Evolutionary conservation across 2,888 invertebrate genomes (phyloP), one percentile per base, ranked within the genome.

Genomic region (Ophonus ardosiacus): DNA sequence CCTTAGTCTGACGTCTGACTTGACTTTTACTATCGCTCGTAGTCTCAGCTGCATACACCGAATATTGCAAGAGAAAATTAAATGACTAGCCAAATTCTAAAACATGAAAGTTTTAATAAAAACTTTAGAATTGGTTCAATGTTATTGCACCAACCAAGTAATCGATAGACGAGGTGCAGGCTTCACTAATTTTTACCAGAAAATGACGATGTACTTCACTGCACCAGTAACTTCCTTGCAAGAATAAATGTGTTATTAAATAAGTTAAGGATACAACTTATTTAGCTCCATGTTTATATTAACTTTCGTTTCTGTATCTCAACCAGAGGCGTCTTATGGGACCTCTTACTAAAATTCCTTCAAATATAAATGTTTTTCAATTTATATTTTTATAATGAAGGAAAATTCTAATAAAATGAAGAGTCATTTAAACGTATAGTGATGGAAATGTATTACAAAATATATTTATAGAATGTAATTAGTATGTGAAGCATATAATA

Each of bases 21-120:
- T n/a, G 43, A 63, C 63, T 63, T 63, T 63, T 63, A 63, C 63
- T 63, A 21, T 63, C 63, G 13, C 21, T 63, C 63, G 21, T 7
- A 61, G 8, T 5, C 43, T 51, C 43, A 63, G 8, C 24, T 63
- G 63, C 63, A 63, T 63, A 63, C 63, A 63, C 63, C 13, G 21
- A 63, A 63, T 63, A 21, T 63, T 63, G 18, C 21, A 63, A 21
- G 63, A 63, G 63, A 63, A 63, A 63, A 63, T 63, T 63, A 63
- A 8, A 63, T 63, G 63, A 63, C 63, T 63, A 21, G 63, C 21
- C 24, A 24, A 63, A 63, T 17, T 18, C 24, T 18, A 18, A 63
- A 24, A 63, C 21, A 63, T 18, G 63, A 63, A 63, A 63, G 63
- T 63, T 21, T 24, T 13, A 3, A 18, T 18, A 59, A 59, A 63